A percentile compares a stretch with the other conserved stretches of the same genome.
phyloP scores from a whole-genome alignment of 1,140 invertebrate species.

The Neodiprion pinetum region DNA sequence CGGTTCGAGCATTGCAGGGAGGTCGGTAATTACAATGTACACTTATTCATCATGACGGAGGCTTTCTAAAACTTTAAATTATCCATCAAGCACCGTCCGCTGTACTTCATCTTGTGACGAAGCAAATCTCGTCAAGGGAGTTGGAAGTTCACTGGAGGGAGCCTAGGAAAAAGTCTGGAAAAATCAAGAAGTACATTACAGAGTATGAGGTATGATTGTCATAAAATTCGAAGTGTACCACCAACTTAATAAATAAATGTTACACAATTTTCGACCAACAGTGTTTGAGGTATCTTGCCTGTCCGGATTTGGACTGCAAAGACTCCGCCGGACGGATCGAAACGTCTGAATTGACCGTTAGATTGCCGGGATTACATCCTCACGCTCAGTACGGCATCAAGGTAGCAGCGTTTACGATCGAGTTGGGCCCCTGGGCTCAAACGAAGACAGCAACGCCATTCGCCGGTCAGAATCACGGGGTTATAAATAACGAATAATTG shows the following conservation, averaged over 20 bases:
- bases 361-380: slow-evolving; percentile 11
- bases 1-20: slow-evolving; percentile 8
- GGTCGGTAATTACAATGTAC: background rate
- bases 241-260: background rate
- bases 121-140: background rate
- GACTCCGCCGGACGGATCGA: background rate
- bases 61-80: background rate
- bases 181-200: slow-evolving; percentile 5
- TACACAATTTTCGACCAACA: background rate
- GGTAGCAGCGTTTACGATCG: slow-evolving; percentile 7
- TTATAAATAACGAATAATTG: too few species aligned
- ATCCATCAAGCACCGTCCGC: slow-evolving; percentile 10
- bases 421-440: slow-evolving; percentile 9
- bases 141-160: slow-evolving; percentile 10
- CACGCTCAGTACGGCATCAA: slow-evolving; percentile 17
- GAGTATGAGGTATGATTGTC: slow-evolving; percentile 6
- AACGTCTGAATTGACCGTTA: background rate
- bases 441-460: slow-evolving; percentile 10
- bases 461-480: slow-evolving; percentile 1
- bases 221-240: background rate
- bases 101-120: background rate
- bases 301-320: background rate
- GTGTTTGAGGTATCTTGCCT: slow-evolving; percentile 15
- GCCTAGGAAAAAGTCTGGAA: slow-evolving; percentile 5
- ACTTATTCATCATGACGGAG: background rate